These are phyloP conservation scores for Castor canadensis DNA, from an alignment of 2,113 vertebrate species.

Conservation along the genomic window DNA sequence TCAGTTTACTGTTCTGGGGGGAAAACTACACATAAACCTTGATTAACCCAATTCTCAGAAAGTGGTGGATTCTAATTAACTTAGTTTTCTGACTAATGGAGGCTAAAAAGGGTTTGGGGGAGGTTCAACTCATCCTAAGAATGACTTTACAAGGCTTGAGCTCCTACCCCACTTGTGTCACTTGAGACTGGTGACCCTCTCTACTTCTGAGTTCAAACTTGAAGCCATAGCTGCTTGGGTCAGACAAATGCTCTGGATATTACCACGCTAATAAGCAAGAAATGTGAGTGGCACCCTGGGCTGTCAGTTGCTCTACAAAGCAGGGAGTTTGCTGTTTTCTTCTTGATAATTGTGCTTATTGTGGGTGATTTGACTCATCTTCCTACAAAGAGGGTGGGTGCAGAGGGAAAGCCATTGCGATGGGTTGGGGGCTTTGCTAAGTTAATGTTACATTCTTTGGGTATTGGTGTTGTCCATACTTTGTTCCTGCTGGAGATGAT, in stretches of 20 bases:
- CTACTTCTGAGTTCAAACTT: accelerated
- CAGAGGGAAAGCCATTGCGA: neutral
- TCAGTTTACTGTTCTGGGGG: conserved; percentile 34
- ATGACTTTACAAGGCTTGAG: neutral
- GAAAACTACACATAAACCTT: conserved; percentile 29
- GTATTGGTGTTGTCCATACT: neutral
- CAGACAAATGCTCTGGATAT: neutral
- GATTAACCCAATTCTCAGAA: conserved; percentile 60
- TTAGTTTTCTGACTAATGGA: conserved; percentile 47
- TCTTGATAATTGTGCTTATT: neutral
- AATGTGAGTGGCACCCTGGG: neutral
- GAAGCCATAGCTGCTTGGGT: neutral
- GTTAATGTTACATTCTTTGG: neutral
- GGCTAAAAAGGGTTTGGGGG: neutral
- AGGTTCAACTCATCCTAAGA: neutral
- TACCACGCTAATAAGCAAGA: too few species aligned
- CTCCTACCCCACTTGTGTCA: neutral
- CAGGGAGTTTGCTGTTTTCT: neutral
- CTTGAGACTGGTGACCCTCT: neutral
- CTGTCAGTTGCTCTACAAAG: neutral
- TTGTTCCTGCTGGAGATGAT: neutral
- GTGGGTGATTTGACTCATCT: neutral
- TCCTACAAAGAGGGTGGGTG: neutral
- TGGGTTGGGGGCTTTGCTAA: neutral
- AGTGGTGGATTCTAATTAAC: conserved; percentile 57